A percentile compares a stretch with the other conserved stretches of the same genome.
phyloP scores from a whole-genome alignment of 2,113 vertebrate genomes.

The Urocynchramus pylzowi region DNA sequence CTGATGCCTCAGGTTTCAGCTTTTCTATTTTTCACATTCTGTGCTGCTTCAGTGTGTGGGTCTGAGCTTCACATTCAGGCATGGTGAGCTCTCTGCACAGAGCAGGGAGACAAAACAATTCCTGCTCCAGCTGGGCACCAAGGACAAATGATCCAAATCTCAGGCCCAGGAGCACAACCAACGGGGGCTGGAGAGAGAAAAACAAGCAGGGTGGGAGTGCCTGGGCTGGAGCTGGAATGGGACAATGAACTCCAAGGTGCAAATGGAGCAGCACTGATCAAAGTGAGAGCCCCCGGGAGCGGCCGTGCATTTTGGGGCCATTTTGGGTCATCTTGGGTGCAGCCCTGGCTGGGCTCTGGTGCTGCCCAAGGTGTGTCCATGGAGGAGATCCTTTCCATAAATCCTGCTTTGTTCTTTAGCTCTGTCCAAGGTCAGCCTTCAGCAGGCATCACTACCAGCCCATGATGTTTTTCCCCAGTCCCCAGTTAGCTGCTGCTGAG shows the following conservation, averaged over 20 bases:
- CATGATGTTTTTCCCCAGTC: not conserved
- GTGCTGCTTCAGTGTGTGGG: not conserved
- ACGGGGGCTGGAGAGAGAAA: not conserved
- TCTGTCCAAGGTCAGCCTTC: not conserved
- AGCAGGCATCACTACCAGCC: not conserved
- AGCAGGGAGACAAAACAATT: not conserved
- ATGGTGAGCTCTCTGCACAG: not conserved
- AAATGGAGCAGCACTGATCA: not conserved
- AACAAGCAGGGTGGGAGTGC: not conserved
- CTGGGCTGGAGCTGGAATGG: not conserved
- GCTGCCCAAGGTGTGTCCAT: not conserved
- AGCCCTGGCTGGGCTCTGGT: not conserved
- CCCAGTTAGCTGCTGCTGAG: not conserved
- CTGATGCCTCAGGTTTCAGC: not conserved
- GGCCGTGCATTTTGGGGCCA: not conserved
- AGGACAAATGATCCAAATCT: not conserved
- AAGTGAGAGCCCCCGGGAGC: not conserved
- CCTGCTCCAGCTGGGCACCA: not conserved
- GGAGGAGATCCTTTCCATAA: not conserved
- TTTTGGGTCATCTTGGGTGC: not conserved
- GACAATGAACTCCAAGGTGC: not conserved
- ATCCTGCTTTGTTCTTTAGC: not conserved
- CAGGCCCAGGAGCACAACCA: not conserved
- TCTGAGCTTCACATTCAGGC: not conserved
- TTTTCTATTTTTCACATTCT: not conserved